Conservation (phyloP, 1,140 invertebrate genomes). For the Araneus ventricosus region DNA sequence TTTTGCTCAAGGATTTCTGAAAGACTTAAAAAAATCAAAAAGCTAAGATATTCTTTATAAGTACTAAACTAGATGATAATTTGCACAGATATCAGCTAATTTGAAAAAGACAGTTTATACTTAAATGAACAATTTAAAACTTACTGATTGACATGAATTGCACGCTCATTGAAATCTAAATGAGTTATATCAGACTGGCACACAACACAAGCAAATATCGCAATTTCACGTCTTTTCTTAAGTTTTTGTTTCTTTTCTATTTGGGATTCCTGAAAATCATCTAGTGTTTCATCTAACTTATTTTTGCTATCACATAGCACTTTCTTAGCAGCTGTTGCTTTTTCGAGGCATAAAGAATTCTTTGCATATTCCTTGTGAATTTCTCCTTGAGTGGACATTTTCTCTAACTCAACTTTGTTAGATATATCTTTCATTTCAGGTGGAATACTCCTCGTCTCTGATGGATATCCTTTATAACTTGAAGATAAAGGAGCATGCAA, state of each 20-base stretch:
- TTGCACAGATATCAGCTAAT: too few species aligned
- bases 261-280: slow-evolving; percentile 48
- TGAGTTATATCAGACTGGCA: slow-evolving; percentile 36
- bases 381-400: background rate
- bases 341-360: background rate
- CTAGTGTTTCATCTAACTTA: background rate
- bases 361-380: background rate
- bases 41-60: too few species aligned
- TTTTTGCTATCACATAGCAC: too few species aligned
- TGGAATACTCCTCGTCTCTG: background rate
- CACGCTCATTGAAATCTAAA: slow-evolving; percentile 29
- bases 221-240: slow-evolving; percentile 8
- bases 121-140: background rate
- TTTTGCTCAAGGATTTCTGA: too few species aligned
- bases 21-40: too few species aligned
- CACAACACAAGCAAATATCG: slow-evolving; percentile 25
- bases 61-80: too few species aligned
- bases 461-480: background rate
- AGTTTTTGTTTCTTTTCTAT: slow-evolving; percentile 32
- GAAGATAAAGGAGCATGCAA: background rate
- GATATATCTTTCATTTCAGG: background rate
- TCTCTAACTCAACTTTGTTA: background rate
- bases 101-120: too few species aligned
- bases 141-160: slow-evolving; percentile 67
- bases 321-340: too few species aligned